Evolutionary conservation across 2,888 invertebrate genomes (phyloP), one percentile per base, ranked within the genome.

Genomic region (Clistopyga incitator): DNA sequence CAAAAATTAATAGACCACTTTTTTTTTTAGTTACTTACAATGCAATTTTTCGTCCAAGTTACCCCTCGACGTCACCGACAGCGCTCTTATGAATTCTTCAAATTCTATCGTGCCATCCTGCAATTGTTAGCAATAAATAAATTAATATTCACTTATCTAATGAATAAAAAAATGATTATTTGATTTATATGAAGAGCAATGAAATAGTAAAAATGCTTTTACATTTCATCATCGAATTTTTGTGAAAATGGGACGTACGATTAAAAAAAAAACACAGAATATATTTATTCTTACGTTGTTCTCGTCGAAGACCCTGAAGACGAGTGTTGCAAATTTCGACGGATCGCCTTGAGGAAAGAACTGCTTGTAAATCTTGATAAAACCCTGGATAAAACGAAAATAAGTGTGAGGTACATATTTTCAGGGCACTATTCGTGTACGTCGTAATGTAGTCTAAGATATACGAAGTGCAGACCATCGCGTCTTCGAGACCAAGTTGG

Each of bases 261-360:
- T 77, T n/a, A n/a, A n/a, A n/a, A n/a, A n/a, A n/a, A n/a, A n/a
- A n/a, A n/a, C n/a, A 38, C 15, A 6, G 6, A 20, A 52, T 77
- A 2, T 38, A 25, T 76, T 81, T 78, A 42, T 68, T 52, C 97
- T 97, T 94, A 99, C 99, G 94, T 98, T 98, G 94, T 99, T 99
- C 95, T 98, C 98, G 94, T 99, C 99, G 94, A 99, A 99, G 75
- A 99, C 99, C 92, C 99, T 97, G 95, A 99, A 99, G 84, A 99
- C 99, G 92, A 99, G 95, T 75, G 98, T 97, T 70, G 99, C 99
- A 93, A 99, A 99, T 95, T 99, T 99, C 92, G 98, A 98, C 59
- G 99, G 99, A 94, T 99, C 99, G 88, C 99, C 99, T 95, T 99
- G 98, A 76, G 99, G 99, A 94, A 99, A 99, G 95, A 99, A 99